phyloP scores from a whole-genome alignment of 1,140 invertebrate genomes.

The Trinorchestia longiramus region DNA sequence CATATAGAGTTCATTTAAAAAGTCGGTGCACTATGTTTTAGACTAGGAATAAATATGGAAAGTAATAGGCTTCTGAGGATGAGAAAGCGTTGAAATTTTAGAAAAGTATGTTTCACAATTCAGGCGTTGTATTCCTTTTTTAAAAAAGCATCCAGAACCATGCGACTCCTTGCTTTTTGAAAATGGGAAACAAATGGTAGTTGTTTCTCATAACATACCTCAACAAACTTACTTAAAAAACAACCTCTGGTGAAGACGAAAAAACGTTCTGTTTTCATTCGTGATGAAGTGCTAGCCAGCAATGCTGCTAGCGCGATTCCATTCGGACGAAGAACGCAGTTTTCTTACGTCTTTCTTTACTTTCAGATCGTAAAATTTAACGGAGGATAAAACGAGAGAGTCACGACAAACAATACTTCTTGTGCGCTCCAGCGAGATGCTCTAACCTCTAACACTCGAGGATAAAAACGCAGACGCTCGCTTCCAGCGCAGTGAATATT shows the following conservation, averaged over 20 bases:
- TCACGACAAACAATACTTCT: conserved; percentile 42
- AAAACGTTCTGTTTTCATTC: conserved; percentile 15
- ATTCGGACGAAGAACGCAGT: background rate
- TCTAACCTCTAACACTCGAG: conserved; percentile 7
- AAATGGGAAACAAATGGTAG: background rate
- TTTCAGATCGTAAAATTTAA: conserved; percentile 27
- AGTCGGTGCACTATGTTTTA: background rate
- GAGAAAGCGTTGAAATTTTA: background rate
- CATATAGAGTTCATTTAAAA: background rate
- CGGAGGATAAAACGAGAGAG: conserved; percentile 25
- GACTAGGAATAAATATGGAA: background rate
- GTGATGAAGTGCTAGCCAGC: background rate
- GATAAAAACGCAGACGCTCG: conserved; percentile 1
- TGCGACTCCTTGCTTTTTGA: background rate
- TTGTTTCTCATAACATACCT: background rate
- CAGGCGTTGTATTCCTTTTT: background rate
- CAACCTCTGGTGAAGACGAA: background rate
- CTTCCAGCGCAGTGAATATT: conserved; percentile 14
- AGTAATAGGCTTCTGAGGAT: background rate
- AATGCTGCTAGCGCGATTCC: background rate
- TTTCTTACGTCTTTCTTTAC: conserved; percentile 1
- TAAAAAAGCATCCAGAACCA: background rate
- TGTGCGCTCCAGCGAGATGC: conserved; percentile 32
- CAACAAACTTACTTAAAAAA: background rate
- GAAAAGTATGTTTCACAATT: background rate